Evolutionary conservation across 2,113 vertebrate genomes (phyloP), one percentile per base, ranked within the genome.

Genomic region (Talpa occidentalis): DNA sequence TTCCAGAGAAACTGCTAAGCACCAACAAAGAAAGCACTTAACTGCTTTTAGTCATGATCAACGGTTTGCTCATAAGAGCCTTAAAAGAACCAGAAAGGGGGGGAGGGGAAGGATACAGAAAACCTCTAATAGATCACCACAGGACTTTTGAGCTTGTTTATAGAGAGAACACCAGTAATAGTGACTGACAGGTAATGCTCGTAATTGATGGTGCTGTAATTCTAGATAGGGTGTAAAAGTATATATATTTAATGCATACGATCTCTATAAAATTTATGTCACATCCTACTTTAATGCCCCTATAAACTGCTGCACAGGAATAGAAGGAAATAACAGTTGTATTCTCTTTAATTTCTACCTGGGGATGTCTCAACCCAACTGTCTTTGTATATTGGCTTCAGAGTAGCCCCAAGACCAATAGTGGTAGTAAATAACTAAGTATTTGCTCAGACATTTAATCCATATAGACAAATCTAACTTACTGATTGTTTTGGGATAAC

Each of bases 1-100:
- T 97, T 96, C 87, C 92, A 97, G 84, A 87, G 93, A 94, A 94
- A 95, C 90, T 52, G 92, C 84, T 74, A 95, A 96, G 90, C 90
- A 88, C 80, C 21, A 42, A 82, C 96, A 97, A 96, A 95, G 91
- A 72, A 96, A 95, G 96, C 95, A 97, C 96, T 97, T 97, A 97
- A 80, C 80, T 67, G 93, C 96, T 97, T 95, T 97, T 96, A 97
- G 95, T 85, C 69, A 69, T 90, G 80, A 95, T 73, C 94, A 95
- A 90, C 90, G 5, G 84, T 83, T 93, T 94, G 78, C 91, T 95
- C 72, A 16, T 95, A 89, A 96, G 91, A 95, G 96, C 62, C 94
- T 97, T 97, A 90, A 96, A 95, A 97, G 87, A 93, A 94, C 90
- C 83, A 59, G 42, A 94, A 85, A n/a, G 21, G 69, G 32, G 56